Percentiles rank a stretch among this genome's conserved stretches.
These are phyloP conservation scores for Mesocricetus auratus DNA, from an alignment of 2,113 vertebrate genomes.

Conservation along the genomic window DNA sequence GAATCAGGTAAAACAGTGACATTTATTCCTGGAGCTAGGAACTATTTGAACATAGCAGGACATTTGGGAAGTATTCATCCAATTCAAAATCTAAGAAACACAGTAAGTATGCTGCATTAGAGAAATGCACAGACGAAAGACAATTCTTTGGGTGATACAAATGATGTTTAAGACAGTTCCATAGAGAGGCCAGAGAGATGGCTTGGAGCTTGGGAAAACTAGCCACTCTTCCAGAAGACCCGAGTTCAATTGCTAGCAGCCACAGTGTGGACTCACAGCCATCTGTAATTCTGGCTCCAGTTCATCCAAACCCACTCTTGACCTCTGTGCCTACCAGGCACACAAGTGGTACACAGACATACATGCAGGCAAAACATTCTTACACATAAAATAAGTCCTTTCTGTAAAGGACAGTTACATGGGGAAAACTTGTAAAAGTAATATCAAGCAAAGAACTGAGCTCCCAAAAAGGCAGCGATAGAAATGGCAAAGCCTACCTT, in stretches of 20 bases:
- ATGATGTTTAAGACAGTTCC: constrained; percentile 7
- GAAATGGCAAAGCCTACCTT: not conserved
- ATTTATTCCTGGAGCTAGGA: not conserved
- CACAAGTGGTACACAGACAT: not conserved
- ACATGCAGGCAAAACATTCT: not conserved
- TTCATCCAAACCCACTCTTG: not conserved
- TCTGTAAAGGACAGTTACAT: not conserved
- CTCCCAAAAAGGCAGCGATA: not conserved
- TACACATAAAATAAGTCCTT: not conserved
- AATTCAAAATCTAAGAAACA: constrained; percentile 29
- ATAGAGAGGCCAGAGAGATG: not conserved
- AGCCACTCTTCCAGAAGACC: not conserved
- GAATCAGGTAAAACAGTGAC: not conserved
- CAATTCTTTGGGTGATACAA: not conserved
- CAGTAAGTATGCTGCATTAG: not conserved
- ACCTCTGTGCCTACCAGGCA: not conserved
- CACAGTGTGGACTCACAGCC: not conserved
- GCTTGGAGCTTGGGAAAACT: no score
- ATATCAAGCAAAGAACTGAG: not conserved
- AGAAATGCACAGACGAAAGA: not conserved
- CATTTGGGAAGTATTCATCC: not conserved
- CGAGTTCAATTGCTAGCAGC: not conserved
- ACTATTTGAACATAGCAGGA: constrained; percentile 20
- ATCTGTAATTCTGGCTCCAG: not conserved
- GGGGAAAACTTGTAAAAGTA: not conserved